Conservation (phyloP, 2,113 vertebrate species). For the Macrotis lagotis region DNA sequence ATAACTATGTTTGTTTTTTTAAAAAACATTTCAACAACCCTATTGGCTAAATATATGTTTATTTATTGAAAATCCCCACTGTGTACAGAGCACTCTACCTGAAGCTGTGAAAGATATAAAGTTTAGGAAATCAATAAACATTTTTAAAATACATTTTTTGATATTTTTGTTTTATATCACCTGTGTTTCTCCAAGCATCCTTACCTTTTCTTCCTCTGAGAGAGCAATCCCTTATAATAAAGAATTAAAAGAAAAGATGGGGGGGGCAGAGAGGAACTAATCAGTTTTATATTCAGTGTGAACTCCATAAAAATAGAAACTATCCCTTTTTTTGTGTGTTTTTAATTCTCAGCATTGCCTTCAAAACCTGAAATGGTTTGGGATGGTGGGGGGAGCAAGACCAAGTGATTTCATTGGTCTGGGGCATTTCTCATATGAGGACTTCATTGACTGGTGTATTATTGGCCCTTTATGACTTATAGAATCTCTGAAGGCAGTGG, state of each 20-base stretch:
- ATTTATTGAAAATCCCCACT: background rate
- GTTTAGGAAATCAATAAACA: background rate
- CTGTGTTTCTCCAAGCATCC: background rate
- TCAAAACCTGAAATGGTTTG: too few species aligned
- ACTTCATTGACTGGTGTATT: too few species aligned
- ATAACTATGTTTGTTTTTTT: background rate
- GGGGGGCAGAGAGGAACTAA: too few species aligned
- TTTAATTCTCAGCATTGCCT: too few species aligned
- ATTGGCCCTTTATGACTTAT: too few species aligned
- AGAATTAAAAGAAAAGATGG: background rate
- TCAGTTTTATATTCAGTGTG: too few species aligned
- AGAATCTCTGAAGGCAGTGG: too few species aligned
- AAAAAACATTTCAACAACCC: background rate
- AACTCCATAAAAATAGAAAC: too few species aligned
- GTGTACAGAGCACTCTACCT: background rate
- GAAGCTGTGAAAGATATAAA: background rate
- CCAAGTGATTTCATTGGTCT: too few species aligned
- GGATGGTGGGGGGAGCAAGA: too few species aligned
- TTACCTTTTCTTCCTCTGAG: background rate
- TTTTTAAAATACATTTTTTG: background rate
- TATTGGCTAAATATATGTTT: background rate
- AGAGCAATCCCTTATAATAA: background rate
- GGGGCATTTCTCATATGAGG: too few species aligned
- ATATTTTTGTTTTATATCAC: background rate
- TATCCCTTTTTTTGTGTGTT: too few species aligned